Conservation (phyloP, 2,113 vertebrate genomes). For the Bettongia penicillata region DNA sequence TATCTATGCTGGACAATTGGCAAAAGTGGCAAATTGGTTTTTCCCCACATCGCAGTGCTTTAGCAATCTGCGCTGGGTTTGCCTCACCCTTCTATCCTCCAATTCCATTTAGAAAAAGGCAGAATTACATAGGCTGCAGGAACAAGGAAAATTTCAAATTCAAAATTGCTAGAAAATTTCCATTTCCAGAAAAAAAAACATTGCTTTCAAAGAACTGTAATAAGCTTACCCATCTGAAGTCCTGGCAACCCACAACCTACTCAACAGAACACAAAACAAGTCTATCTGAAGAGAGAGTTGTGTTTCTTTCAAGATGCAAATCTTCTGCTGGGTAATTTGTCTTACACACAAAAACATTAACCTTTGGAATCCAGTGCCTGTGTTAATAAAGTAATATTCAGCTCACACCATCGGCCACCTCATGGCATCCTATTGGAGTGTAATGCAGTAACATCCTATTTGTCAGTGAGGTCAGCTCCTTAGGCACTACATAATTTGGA, state of each 20-base stretch:
- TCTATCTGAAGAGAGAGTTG: fast-evolving
- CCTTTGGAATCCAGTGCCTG: slow-evolving; percentile 60
- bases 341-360: slow-evolving; percentile 56
- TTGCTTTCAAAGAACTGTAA: not conserved
- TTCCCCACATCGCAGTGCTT: not conserved
- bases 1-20: not conserved
- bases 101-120: not conserved
- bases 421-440: not conserved
- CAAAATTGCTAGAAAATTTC: not conserved
- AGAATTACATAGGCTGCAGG: not conserved
- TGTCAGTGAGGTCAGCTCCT: slow-evolving; percentile 69
- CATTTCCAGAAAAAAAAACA: not conserved
- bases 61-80: not conserved
- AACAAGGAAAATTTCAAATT: not conserved
- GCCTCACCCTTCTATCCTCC: not conserved
- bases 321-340: not conserved
- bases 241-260: not conserved
- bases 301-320: not conserved
- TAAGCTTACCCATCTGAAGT: not conserved
- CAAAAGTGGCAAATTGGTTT: not conserved
- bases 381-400: slow-evolving; percentile 45
- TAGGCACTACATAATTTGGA: slow-evolving; percentile 57
- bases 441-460: not conserved
- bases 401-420: not conserved
- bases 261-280: not conserved